Evolutionary conservation across 2,113 vertebrate genomes (phyloP).

Genomic region (Bambusicola thoracicus): DNA sequence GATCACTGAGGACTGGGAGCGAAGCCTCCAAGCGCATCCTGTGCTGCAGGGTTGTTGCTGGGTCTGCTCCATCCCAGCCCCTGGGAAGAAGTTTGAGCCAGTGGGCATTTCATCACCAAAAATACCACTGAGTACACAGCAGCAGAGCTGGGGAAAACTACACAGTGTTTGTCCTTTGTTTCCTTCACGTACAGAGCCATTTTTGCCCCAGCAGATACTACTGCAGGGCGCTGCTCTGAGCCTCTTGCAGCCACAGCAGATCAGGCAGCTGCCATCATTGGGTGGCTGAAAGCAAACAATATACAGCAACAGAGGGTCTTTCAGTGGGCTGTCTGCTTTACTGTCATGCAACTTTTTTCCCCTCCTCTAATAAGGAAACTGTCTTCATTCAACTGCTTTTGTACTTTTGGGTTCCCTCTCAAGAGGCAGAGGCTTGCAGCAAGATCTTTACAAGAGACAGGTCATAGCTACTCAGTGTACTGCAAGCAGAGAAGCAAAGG

Average conservation of each 20-base stretch:
- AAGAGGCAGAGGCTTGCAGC: not conserved
- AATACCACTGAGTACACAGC: not conserved
- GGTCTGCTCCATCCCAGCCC: not conserved
- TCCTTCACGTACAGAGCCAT: not conserved
- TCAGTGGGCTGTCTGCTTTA: not conserved
- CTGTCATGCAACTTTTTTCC: not conserved
- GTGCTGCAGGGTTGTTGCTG: not conserved
- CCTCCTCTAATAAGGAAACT: not conserved
- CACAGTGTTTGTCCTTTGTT: not conserved
- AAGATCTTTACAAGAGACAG: not conserved
- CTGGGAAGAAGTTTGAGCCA: not conserved
- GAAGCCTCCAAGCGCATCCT: not conserved
- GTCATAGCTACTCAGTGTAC: not conserved
- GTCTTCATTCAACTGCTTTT: not conserved
- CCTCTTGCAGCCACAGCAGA: not conserved
- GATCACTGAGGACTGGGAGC: not conserved
- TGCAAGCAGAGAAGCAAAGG: not conserved
- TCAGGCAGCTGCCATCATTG: not conserved
- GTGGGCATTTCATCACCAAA: not conserved
- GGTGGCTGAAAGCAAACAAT: not conserved
- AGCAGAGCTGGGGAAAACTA: not conserved
- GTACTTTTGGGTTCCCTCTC: not conserved
- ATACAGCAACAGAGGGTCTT: fast-evolving
- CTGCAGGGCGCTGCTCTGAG: not conserved
- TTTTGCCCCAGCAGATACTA: not conserved